Base-by-base conservation (phyloP, 2,888 invertebrate genomes). In the Ecdyonurus torrentis region DNA sequence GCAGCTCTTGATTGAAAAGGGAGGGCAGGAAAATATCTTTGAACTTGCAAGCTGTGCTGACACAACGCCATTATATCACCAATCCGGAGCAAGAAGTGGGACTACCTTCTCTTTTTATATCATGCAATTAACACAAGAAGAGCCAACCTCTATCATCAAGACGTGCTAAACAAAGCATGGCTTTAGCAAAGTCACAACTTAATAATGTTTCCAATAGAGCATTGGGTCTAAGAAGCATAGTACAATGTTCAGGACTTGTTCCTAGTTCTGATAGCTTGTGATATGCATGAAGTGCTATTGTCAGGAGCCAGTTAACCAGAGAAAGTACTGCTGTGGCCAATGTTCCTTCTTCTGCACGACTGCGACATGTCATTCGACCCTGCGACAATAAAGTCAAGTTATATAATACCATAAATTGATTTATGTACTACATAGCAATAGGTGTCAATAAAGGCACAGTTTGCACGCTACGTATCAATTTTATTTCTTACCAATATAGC, bases 321-420 rank as follows among this genome's bases (percentile, higher is more conserved):
- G 89, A 86, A 19, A 92, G 80, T n/a, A 94, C 82, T 1, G 91
- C 85, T 63, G 85, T 84, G 0, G 92, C 88, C n/a, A 91, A 75
- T 19, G 90, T 81, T 68, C 89, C 86, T 74, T 94, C 93, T 72
- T 95, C 95, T 63, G 90, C 85, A 75, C 92, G 92, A 1, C 88
- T 87, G 66, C 89, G 81, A 70, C 82, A 87, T 1, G 83, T 83
- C 62, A 83, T 79, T 10, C 82, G 82, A 22, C 76, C 74, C 70
- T 79, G 68, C 63, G 65, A 64, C 50, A 64, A n/a, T 61, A 52
- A 65, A 58, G 52, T 10, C 58, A 15, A 62, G 25, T n/a, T 1
- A 25, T 24, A 20, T 3, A 53, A 23, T 23, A 18, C 52, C 25
- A 60, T 24, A 22, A 52, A 23, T 1, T 58, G 10, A 24, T n/a